phyloP scores from a whole-genome alignment of 2,113 vertebrate species.

The Azemiops feae region DNA sequence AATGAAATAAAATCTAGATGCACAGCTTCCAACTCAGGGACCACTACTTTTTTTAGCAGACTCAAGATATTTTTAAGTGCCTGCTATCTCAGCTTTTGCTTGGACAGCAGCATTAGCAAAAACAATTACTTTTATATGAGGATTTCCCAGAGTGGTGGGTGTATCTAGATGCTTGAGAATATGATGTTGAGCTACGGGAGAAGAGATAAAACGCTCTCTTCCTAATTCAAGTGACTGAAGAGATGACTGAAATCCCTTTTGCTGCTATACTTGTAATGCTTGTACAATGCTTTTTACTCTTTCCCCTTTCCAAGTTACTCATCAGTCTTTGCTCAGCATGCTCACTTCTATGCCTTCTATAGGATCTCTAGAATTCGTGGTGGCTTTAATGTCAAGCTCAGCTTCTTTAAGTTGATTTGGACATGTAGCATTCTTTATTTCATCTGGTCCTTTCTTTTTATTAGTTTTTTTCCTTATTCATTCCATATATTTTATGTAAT shows the following conservation, averaged over 20 bases:
- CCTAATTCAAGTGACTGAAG: neutral
- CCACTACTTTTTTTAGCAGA: neutral
- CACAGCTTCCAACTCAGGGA: neutral
- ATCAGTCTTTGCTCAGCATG: neutral
- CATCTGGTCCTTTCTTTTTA: neutral
- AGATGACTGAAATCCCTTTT: neutral
- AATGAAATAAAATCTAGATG: neutral
- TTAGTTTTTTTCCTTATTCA: neutral
- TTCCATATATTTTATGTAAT: neutral
- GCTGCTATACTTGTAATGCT: neutral
- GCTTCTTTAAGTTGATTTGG: neutral
- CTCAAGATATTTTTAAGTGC: neutral
- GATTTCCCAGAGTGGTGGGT: neutral
- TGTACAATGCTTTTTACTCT: neutral
- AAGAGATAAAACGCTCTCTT: neutral
- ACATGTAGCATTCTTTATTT: neutral
- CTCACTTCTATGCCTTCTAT: neutral
- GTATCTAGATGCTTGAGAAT: neutral
- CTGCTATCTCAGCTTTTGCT: neutral
- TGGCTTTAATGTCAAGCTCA: neutral
- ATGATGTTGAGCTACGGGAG: neutral
- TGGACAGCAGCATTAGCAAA: neutral
- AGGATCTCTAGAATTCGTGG: neutral
- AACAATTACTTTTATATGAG: neutral
- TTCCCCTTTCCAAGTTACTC: neutral